Conservation (phyloP, 64 coral and sea anemone genomes). For the Trachythela sp. region DNA sequence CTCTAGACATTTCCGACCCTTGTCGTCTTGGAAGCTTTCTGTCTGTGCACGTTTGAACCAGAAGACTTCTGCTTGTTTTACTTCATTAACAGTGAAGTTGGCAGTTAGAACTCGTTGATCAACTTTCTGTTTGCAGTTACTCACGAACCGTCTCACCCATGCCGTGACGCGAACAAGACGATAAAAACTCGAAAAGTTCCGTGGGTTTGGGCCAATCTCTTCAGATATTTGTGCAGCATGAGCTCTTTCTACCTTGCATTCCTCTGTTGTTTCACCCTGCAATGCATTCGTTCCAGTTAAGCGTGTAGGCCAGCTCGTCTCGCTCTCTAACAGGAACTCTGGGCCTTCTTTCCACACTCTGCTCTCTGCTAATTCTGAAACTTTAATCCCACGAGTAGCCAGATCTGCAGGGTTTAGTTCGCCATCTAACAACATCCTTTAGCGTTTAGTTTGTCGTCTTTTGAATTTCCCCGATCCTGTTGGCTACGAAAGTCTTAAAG, state of each 20-base stretch:
- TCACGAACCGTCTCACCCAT: neutral
- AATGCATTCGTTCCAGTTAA: neutral
- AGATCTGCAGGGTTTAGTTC: slow-evolving; percentile 41
- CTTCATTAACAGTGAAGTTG: neutral
- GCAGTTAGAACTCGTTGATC: neutral
- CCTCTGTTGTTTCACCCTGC: neutral
- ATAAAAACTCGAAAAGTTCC: neutral
- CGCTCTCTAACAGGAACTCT: neutral
- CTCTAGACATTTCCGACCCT: neutral
- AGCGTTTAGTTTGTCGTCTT: slow-evolving; percentile 16
- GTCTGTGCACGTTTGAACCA: neutral
- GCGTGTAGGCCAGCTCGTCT: neutral
- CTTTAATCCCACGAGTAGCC: slow-evolving; percentile 35
- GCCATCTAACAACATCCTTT: slow-evolving; percentile 37
- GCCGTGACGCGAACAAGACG: neutral
- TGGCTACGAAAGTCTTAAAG: slow-evolving; percentile 32
- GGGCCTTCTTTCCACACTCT: neutral
- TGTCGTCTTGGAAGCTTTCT: neutral
- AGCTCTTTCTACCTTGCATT: neutral
- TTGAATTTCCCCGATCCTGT: slow-evolving; percentile 41
- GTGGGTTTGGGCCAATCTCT: neutral
- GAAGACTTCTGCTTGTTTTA: neutral
- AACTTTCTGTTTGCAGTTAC: neutral
- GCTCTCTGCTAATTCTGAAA: neutral
- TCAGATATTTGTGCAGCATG: neutral